A percentile compares a stretch with the other conserved stretches of the same genome.
Evolutionary conservation across 1,140 invertebrate genomes (phyloP).

Genomic region (Drosophila athabasca): DNA sequence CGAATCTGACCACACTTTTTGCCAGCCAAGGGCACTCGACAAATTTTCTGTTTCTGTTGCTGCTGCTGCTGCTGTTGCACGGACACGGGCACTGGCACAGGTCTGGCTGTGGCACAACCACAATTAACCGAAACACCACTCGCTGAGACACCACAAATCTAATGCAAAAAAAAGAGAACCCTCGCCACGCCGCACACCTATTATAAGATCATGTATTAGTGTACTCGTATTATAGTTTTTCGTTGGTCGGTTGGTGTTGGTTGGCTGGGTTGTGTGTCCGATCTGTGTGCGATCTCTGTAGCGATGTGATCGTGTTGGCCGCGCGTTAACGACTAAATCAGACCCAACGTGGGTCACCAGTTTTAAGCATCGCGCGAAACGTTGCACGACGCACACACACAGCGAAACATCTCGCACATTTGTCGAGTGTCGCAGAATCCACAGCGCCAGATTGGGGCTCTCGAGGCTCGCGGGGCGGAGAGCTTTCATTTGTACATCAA

Average conservation of each 20-base stretch:
- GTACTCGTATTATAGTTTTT: not conserved
- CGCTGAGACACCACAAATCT: conserved; percentile 32
- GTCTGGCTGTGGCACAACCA: not conserved
- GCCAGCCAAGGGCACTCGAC: too few species aligned
- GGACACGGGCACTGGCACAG: not conserved
- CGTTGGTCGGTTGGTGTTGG: too few species aligned
- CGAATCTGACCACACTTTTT: too few species aligned
- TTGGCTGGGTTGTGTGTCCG: conserved; percentile 8
- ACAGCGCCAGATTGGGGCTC: not conserved
- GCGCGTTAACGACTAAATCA: conserved; percentile 83
- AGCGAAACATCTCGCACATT: conserved; percentile 37
- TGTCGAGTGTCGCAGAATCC: conserved; percentile 40
- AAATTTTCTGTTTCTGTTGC: too few species aligned
- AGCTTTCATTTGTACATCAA: conserved; percentile 17
- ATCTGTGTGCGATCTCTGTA: conserved; percentile 21
- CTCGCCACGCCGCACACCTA: conserved; percentile 31
- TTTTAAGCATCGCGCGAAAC: conserved; percentile 78
- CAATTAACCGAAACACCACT: conserved; percentile 26
- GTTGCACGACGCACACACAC: conserved; percentile 35
- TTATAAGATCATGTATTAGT: not conserved
- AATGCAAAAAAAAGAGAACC: conserved; percentile 31
- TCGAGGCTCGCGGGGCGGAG: not conserved
- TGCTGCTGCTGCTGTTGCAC: too few species aligned
- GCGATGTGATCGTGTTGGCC: conserved; percentile 82
- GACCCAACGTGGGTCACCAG: conserved; percentile 73